Conservation (phyloP, 2,113 vertebrate genomes). For the Onychostoma macrolepis region DNA sequence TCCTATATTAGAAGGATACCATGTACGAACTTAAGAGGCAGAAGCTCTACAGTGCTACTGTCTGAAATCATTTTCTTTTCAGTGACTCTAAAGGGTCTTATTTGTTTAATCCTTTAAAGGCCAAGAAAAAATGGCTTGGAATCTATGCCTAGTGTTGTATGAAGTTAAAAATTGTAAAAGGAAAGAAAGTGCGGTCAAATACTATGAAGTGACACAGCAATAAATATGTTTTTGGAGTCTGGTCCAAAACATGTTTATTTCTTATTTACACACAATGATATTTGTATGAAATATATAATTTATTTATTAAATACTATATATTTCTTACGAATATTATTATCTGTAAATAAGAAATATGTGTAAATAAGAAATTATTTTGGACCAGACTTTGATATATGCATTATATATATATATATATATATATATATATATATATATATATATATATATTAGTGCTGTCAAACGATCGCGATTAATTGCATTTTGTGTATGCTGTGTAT, state of each 20-base stretch:
- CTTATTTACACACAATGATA: too few relatives aligned
- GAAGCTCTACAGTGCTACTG: not conserved
- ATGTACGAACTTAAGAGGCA: not conserved
- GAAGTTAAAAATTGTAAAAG: slow-evolving; percentile 16
- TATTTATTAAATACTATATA: too few relatives aligned
- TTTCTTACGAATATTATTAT: too few relatives aligned
- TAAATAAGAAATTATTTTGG: too few relatives aligned
- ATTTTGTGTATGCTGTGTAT: too few relatives aligned
- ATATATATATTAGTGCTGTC: too few relatives aligned
- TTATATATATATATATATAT: too few relatives aligned
- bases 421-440: too few relatives aligned
- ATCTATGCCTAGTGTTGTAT: not conserved
- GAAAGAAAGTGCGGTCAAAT: not conserved
- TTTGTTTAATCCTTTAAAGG: slow-evolving; percentile 21
- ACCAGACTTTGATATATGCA: too few relatives aligned
- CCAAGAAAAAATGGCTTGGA: not conserved
- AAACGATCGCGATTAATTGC: too few relatives aligned
- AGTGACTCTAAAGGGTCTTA: slow-evolving; percentile 5
- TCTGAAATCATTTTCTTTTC: not conserved
- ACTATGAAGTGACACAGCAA: not conserved
- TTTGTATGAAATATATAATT: too few relatives aligned
- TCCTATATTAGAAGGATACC: slow-evolving; percentile 24
- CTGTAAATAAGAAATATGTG: too few relatives aligned
- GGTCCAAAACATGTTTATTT: not conserved
- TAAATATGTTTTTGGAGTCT: not conserved